phyloP scores from a whole-genome alignment of 2,888 invertebrate species.

The Caenorhabditis japonica region DNA sequence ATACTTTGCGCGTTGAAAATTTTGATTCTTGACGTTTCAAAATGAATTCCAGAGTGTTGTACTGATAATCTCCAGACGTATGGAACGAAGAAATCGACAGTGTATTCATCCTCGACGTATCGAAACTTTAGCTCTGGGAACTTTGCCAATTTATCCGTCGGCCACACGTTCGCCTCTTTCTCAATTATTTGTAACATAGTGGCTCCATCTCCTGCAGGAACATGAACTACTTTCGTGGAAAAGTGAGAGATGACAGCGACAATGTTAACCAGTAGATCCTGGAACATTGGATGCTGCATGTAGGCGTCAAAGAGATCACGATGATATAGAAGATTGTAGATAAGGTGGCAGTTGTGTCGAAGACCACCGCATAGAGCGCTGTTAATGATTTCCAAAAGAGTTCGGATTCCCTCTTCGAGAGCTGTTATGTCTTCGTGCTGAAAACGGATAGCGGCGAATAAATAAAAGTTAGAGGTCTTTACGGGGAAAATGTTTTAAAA shows the following conservation, averaged over 20 bases:
- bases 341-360: constrained; percentile 87
- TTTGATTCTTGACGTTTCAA: constrained; percentile 79
- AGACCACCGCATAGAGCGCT: constrained; percentile 84
- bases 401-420: constrained; percentile 93
- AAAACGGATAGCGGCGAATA: no score
- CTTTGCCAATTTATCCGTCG: constrained; percentile 94
- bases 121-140: constrained; percentile 97
- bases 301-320: constrained; percentile 89
- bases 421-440: constrained; percentile 91
- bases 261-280: constrained; percentile 78
- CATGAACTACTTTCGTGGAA: constrained; percentile 57
- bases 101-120: constrained; percentile 97
- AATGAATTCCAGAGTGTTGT: constrained; percentile 81
- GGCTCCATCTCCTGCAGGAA: constrained; percentile 62
- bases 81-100: constrained; percentile 98
- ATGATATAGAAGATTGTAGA: constrained; percentile 95
- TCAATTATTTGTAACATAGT: constrained; percentile 83
- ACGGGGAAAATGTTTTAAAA: no score
- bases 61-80: constrained; percentile 89
- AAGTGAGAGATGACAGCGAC: constrained; percentile 65
- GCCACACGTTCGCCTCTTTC: constrained; percentile 92
- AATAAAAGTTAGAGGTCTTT: no score
- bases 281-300: constrained; percentile 89
- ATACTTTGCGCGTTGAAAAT: constrained; percentile 64
- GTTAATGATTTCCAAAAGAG: constrained; percentile 96